Conservation (phyloP, 2,113 vertebrate species). For the Euleptes europaea region DNA sequence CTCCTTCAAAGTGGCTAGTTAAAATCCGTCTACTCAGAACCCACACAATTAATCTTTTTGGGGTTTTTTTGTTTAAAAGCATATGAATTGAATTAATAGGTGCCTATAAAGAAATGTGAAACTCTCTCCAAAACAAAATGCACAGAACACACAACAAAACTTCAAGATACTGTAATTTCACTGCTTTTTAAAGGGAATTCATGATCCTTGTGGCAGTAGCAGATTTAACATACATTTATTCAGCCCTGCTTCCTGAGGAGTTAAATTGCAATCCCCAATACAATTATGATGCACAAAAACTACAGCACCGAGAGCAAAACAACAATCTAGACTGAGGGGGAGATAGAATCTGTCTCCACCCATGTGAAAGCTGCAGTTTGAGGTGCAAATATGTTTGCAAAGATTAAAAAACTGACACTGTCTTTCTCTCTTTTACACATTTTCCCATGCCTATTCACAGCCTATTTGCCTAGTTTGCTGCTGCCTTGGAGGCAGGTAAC, state of each 20-base stretch:
- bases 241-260: not conserved
- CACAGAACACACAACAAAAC: constrained; percentile 8
- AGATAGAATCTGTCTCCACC: not conserved
- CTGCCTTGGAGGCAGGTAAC: not conserved
- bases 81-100: constrained; percentile 53
- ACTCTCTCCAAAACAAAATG: constrained; percentile 44
- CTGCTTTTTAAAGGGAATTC: not conserved
- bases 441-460: not conserved
- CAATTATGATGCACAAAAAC: not conserved
- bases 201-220: not conserved
- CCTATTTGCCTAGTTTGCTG: too few relatives aligned
- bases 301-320: not conserved
- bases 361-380: not conserved
- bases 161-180: not conserved
- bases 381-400: not conserved
- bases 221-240: not conserved
- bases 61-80: not conserved
- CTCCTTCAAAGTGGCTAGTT: constrained; percentile 29
- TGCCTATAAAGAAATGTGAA: constrained; percentile 18
- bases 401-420: not conserved
- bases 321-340: not conserved
- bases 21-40: not conserved
- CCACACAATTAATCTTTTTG: constrained; percentile 16
- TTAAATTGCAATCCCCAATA: not conserved
- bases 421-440: not conserved